Base-by-base conservation (phyloP, 2,797 vertebrate species). In the Microtus agrestis region DNA sequence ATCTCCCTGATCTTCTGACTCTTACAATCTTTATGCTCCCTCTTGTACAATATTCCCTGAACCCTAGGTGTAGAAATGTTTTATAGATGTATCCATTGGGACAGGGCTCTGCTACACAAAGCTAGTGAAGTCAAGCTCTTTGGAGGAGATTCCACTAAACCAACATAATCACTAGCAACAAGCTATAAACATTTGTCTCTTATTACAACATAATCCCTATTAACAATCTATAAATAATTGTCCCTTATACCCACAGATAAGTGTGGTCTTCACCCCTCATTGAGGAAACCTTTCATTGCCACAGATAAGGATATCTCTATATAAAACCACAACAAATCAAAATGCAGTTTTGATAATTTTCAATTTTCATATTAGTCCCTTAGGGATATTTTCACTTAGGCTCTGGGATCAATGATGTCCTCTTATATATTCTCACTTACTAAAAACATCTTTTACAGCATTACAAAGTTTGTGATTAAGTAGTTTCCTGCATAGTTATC, bases 401-500 rank as follows among this genome's bases (percentile, higher is more conserved):
- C 25, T 87, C 0, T 34, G 73, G 48, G 77, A 11, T 96, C 93
- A 92, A 88, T 91, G 17, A 40, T 51, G 40, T 82, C 65, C 89
- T 89, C 21, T 92, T 91, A 34, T 37, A 71, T 25, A 78, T 69
- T 92, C 3, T 95, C 63, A 43, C 37, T 91, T 93, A n/a, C n/a
- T 79, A 9, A 65, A 77, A 48, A 51, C 79, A 61, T 91, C 78
- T 85, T 82, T 65, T 29, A 76, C 37, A 82, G 82, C 14, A 63
- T 23, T 61, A 82, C 13, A 56, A 82, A 19, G 12, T 8, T 71
- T 34, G 12, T 40, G 79, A 89, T 92, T 78, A 56, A 56, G 54
- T 56, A 96, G 29, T 93, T 96, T 87, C 63, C 67, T 93, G 51
- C 46, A 21, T 96, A 87, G 74, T 91, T 96, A 74, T 56, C 74